Percentiles rank a stretch among this genome's conserved stretches.
Conservation (phyloP, 2,113 vertebrate genomes). For the Aegotheles bennettii region DNA sequence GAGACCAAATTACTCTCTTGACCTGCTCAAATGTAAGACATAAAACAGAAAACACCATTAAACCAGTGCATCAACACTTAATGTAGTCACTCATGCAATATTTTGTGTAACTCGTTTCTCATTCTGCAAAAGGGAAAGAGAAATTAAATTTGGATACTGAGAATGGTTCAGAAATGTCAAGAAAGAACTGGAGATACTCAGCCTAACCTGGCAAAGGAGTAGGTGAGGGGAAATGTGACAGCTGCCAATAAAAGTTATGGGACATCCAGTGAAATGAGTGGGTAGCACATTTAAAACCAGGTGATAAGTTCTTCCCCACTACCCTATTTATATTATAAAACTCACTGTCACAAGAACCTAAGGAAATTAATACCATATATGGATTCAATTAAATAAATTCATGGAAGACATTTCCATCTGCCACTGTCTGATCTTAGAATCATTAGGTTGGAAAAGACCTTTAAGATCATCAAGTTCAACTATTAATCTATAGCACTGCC, state of each 20-base stretch:
- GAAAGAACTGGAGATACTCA: background rate
- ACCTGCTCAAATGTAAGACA: background rate
- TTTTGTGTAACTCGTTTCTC: background rate
- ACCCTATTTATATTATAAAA: background rate
- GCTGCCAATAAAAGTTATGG: background rate
- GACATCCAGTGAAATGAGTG: accelerated
- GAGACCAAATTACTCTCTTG: background rate
- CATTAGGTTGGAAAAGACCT: background rate
- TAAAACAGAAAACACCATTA: background rate
- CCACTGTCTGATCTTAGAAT: background rate
- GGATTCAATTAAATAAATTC: background rate
- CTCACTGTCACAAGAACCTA: background rate
- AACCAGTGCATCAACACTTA: background rate
- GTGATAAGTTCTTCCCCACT: background rate
- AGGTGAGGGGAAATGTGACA: background rate
- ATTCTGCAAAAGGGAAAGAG: background rate
- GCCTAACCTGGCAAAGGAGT: background rate
- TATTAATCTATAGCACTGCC: too few relatives aligned
- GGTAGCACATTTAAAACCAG: background rate
- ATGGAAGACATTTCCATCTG: background rate
- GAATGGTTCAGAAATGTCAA: background rate
- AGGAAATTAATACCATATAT: background rate
- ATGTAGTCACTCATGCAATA: background rate
- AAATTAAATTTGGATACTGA: background rate
- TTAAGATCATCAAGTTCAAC: background rate